Conservation (phyloP, 2,888 invertebrate species). For the Micropterix aruncella region DNA sequence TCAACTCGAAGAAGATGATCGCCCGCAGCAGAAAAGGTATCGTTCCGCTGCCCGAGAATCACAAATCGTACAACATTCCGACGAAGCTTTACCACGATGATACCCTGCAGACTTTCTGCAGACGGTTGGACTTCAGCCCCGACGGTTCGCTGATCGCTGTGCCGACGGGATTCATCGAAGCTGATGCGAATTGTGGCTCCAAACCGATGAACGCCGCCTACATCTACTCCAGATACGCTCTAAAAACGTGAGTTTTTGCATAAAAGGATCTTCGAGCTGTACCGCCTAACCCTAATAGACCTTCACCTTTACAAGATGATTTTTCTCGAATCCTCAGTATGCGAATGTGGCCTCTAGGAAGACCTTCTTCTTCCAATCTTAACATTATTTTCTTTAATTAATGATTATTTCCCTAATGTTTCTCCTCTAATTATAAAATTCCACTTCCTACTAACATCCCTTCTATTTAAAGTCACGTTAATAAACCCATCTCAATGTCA, state of each 20-base stretch:
- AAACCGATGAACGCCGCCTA: slow-evolving; percentile 43
- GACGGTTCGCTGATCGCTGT: slow-evolving; percentile 85
- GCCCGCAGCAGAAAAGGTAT: slow-evolving; percentile 52
- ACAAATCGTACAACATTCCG: slow-evolving; percentile 43
- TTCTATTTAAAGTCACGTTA: no score
- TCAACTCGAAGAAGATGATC: slow-evolving; percentile 48
- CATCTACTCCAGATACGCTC: slow-evolving; percentile 41
- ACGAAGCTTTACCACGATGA: slow-evolving; percentile 80
- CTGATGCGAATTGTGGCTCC: slow-evolving; percentile 45
- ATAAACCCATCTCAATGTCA: no score
- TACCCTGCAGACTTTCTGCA: slow-evolving; percentile 85
- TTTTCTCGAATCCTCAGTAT: no score
- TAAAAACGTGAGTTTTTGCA: slow-evolving; percentile 39
- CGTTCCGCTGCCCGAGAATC: slow-evolving; percentile 37
- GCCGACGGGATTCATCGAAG: slow-evolving; percentile 76
- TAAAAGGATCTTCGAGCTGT: neutral
- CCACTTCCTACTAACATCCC: no score
- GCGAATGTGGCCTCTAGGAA: no score
- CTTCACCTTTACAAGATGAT: no score
- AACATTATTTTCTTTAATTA: no score
- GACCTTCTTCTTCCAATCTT: no score
- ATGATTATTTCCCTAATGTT: no score
- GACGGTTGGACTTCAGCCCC: slow-evolving; percentile 80
- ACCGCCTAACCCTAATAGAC: neutral
- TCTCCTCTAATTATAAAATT: no score